A percentile compares a stretch with the other conserved stretches of the same genome.
These are phyloP conservation scores for Peromyscus attwateri DNA, from an alignment of 2,797 vertebrate species.

Conservation along the genomic window DNA sequence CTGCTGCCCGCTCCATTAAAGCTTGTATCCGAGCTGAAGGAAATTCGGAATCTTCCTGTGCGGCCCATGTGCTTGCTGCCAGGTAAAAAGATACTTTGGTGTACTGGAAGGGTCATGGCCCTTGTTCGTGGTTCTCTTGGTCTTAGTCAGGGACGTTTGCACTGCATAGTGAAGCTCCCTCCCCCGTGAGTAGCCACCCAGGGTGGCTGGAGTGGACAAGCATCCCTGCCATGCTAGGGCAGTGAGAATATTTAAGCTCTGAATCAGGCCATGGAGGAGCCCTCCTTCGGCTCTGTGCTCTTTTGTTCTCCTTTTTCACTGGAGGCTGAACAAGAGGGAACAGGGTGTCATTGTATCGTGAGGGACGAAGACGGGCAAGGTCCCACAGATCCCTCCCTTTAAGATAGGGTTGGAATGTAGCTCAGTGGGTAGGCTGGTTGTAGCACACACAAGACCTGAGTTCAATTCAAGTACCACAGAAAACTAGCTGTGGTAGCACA, in stretches of 20 bases:
- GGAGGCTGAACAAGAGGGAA: conserved; percentile 25
- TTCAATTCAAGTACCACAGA: background rate
- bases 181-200: fast-evolving
- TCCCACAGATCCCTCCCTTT: background rate
- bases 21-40: background rate
- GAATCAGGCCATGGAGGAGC: background rate
- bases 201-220: fast-evolving
- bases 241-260: background rate
- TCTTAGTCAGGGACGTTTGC: fast-evolving
- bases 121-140: background rate
- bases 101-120: background rate
- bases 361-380: background rate
- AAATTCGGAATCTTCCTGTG: background rate
- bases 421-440: background rate
- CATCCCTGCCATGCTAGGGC: background rate
- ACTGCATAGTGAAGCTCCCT: fast-evolving
- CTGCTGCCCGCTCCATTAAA: conserved; percentile 53
- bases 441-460: fast-evolving
- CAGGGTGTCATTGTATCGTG: background rate
- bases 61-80: background rate
- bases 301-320: conserved; percentile 12
- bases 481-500: background rate
- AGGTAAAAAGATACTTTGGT: conserved; percentile 21
- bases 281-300: background rate
- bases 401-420: background rate